Percentiles rank a stretch among this genome's conserved stretches.
These are phyloP conservation scores for Chiloscyllium plagiosum DNA, from an alignment of 2,113 vertebrate species.

Conservation along the genomic window DNA sequence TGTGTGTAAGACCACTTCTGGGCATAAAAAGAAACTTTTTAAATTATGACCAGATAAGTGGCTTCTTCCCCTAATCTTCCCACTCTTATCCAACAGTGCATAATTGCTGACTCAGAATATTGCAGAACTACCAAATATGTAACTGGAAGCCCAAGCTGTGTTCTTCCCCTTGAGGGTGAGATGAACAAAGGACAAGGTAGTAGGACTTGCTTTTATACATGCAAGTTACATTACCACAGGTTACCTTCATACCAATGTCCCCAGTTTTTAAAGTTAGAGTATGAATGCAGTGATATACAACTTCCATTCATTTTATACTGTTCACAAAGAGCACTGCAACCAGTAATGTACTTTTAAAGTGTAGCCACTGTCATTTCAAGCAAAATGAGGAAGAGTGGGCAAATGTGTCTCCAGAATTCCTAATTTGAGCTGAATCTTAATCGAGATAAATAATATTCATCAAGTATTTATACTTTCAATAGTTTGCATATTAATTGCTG, in stretches of 20 bases:
- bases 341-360: background rate
- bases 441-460: background rate
- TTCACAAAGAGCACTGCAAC: background rate
- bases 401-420: background rate
- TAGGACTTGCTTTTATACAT: background rate
- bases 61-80: background rate
- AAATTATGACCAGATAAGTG: background rate
- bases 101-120: background rate
- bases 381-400: background rate
- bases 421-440: background rate
- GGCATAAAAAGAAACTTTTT: background rate
- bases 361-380: background rate
- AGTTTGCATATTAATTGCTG: background rate
- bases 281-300: background rate
- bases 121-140: background rate
- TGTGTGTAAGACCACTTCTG: too few species aligned
- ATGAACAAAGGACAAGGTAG: background rate
- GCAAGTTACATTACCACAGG: background rate
- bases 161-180: background rate
- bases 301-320: background rate
- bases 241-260: background rate
- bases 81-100: background rate
- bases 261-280: background rate
- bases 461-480: constrained; percentile 13
- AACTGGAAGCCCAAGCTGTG: background rate